These are phyloP conservation scores for Peromyscus eremicus DNA, from an alignment of 2,797 vertebrate genomes.

Conservation along the genomic window DNA sequence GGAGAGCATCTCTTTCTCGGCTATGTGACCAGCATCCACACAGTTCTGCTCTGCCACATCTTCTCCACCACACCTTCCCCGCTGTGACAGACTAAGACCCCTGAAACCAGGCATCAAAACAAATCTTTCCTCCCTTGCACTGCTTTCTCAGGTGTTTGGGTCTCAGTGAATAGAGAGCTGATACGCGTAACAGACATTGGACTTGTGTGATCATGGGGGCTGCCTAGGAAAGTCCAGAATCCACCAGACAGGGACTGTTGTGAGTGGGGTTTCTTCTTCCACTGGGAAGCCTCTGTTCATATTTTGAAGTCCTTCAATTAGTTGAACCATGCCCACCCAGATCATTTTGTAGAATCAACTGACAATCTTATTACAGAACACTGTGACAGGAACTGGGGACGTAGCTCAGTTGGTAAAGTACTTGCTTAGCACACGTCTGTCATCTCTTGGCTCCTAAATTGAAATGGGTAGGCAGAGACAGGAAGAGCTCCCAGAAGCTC, in stretches of 20 bases:
- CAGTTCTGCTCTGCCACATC: no score
- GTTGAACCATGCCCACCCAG: not conserved
- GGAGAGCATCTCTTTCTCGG: not conserved
- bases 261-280: not conserved
- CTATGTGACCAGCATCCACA: not conserved
- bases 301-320: not conserved
- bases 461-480: not conserved
- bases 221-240: not conserved
- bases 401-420: not conserved
- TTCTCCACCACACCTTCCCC: rapidly evolving
- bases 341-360: not conserved
- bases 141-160: not conserved
- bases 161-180: not conserved
- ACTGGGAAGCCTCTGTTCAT: not conserved
- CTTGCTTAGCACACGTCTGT: not conserved
- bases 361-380: not conserved
- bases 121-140: not conserved
- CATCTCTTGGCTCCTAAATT: not conserved
- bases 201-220: not conserved
- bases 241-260: not conserved
- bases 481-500: not conserved
- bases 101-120: not conserved
- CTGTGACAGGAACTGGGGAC: not conserved
- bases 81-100: not conserved
- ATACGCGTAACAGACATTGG: not conserved